Evolutionary conservation across 1,140 invertebrate genomes (phyloP).

Genomic region (Polyergus mexicanus): DNA sequence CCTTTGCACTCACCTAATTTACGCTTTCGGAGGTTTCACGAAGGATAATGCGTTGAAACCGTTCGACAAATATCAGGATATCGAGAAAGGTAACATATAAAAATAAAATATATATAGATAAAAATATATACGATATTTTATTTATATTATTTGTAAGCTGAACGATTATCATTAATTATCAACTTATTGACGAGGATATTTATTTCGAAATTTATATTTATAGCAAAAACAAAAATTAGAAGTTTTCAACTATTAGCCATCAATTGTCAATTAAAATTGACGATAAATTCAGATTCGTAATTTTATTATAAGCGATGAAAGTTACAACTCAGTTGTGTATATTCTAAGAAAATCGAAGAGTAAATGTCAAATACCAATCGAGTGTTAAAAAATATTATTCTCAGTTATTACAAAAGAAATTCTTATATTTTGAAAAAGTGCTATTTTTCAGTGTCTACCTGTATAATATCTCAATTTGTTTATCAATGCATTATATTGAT

Average conservation of each 20-base stretch:
- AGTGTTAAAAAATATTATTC: constrained; percentile 2
- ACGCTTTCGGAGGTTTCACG: constrained; percentile 97
- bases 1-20: constrained; percentile 97
- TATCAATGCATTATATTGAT: background rate
- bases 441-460: background rate
- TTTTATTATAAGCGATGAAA: background rate
- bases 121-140: background rate
- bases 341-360: background rate
- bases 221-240: background rate
- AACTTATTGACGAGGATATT: background rate
- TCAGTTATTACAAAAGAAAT: background rate
- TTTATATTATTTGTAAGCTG: background rate
- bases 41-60: constrained; percentile 96
- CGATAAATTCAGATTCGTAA: background rate
- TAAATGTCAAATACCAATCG: background rate
- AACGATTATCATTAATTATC: background rate
- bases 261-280: background rate
- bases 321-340: background rate
- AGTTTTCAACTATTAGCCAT: background rate
- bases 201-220: background rate
- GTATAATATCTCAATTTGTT: background rate
- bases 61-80: constrained; percentile 98
- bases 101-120: background rate
- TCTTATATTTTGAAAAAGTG: constrained; percentile 9
- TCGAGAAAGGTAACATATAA: constrained; percentile 94